Evolutionary conservation across 1,140 invertebrate genomes (phyloP).

Genomic region (Leptinotarsa texana): DNA sequence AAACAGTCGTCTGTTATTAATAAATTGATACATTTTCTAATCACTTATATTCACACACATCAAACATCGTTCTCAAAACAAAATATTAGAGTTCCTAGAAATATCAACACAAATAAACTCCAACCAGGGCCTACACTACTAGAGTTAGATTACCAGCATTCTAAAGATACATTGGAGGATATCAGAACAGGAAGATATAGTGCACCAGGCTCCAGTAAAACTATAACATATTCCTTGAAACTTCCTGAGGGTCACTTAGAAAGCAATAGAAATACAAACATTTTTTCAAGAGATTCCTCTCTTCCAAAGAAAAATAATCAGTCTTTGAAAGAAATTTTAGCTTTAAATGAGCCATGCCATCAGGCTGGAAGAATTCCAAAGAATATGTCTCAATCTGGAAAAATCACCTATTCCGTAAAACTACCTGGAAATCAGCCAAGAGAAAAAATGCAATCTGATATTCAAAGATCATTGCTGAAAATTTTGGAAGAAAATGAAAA

Average conservation of each 20-base stretch:
- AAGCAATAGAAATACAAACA: neutral
- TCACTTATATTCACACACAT: constrained; percentile 41
- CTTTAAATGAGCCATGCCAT: neutral
- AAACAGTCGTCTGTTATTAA: constrained; percentile 43
- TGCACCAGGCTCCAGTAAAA: constrained; percentile 26
- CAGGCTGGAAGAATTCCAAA: neutral
- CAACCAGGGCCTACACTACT: constrained; percentile 33
- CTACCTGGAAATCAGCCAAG: constrained; percentile 4
- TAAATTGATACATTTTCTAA: constrained; percentile 43
- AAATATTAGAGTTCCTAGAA: constrained; percentile 29
- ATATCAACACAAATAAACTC: constrained; percentile 29
- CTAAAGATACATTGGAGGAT: constrained; percentile 14
- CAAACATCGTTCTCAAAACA: constrained; percentile 30
- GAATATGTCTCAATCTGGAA: neutral
- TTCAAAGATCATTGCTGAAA: constrained; percentile 5
- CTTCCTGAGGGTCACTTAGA: neutral
- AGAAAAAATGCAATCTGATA: neutral
- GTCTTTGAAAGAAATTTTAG: constrained; percentile 4
- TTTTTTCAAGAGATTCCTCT: neutral
- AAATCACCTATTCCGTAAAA: constrained; percentile 19
- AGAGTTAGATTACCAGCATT: constrained; percentile 36
- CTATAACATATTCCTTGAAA: constrained; percentile 23
- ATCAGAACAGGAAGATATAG: constrained; percentile 29
- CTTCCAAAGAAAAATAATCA: neutral
- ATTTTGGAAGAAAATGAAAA: constrained; percentile 18